Evolutionary conservation across 2,888 invertebrate species (phyloP).

Genomic region (Nomada ferruginata): DNA sequence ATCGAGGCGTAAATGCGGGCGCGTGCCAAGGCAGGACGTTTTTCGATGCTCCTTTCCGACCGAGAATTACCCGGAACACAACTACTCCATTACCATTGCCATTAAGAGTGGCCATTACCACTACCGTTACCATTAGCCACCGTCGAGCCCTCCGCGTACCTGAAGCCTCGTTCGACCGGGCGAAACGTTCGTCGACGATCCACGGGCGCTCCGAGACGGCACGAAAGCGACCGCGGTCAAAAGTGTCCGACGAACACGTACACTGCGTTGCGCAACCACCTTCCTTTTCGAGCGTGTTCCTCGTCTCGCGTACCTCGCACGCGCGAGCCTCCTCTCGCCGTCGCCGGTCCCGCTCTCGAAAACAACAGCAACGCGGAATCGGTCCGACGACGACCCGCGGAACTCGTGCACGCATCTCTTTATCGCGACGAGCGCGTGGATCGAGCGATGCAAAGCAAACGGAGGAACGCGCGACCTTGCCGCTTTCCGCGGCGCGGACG

Average conservation of each 20-base stretch:
- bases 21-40: conserved; percentile 73
- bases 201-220: too few relatives aligned
- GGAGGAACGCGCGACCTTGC: conserved; percentile 71
- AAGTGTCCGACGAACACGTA: too few relatives aligned
- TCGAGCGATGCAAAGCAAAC: conserved; percentile 63
- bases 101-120: conserved; percentile 27
- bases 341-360: neutral
- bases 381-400: neutral
- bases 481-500: conserved; percentile 42
- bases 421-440: conserved; percentile 46
- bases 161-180: conserved; percentile 1
- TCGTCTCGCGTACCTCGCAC: too few relatives aligned
- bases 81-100: conserved; percentile 78
- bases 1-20: conserved; percentile 76
- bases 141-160: conserved; percentile 27
- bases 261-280: too few relatives aligned
- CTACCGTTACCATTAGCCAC: conserved; percentile 52
- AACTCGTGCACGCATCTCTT: conserved; percentile 16
- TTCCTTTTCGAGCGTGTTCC: too few relatives aligned
- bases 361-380: neutral
- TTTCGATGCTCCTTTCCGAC: conserved; percentile 48
- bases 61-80: conserved; percentile 68
- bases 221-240: too few relatives aligned
- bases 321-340: too few relatives aligned
- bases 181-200: neutral